Conservation (phyloP, 2,888 invertebrate genomes). For the Pelosia muscerda region DNA sequence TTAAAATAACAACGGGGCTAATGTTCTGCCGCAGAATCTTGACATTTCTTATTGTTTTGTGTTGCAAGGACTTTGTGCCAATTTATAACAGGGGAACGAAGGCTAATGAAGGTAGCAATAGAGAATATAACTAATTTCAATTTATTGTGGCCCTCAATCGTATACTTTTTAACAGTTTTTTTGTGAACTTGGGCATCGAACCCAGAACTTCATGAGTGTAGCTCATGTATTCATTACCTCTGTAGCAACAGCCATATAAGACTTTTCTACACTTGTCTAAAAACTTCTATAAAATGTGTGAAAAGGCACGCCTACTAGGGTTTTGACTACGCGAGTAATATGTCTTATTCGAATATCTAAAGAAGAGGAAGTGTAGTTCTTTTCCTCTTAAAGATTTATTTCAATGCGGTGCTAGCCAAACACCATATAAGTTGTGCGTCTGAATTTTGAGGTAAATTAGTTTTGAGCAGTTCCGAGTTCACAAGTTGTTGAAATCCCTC, state of each 20-base stretch:
- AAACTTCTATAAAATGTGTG: background rate
- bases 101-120: background rate
- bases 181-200: background rate
- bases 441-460: conserved; percentile 69
- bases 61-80: conserved; percentile 68
- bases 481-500: conserved; percentile 61
- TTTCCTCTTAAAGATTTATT: conserved; percentile 23
- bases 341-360: background rate
- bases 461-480: conserved; percentile 65
- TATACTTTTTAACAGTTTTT: background rate
- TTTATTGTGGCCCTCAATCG: background rate
- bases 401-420: conserved; percentile 39
- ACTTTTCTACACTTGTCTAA: background rate
- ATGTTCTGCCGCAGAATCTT: conserved; percentile 66
- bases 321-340: background rate
- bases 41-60: conserved; percentile 74
- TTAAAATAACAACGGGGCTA: conserved; percentile 83
- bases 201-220: background rate
- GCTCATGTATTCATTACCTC: background rate
- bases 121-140: too few relatives aligned
- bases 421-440: conserved; percentile 32
- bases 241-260: background rate
- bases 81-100: conserved; percentile 64
- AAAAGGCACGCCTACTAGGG: background rate
- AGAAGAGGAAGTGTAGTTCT: background rate